Evolutionary conservation across 2,113 vertebrate species (phyloP), one percentile per base, ranked within the genome.

Genomic region (Misgurnus anguillicaudatus): DNA sequence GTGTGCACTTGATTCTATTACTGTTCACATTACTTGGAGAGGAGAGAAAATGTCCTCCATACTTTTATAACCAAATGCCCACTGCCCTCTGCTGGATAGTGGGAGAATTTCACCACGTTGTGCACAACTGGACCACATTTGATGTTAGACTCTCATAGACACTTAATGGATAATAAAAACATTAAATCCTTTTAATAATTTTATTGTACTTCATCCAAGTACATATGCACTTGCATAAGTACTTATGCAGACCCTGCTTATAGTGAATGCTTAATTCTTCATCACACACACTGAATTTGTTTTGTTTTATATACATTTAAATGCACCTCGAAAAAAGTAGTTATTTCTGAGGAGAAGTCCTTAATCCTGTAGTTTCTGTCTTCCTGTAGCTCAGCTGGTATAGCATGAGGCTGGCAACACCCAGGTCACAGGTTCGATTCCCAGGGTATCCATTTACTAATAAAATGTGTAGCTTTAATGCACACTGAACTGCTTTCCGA

Each of bases 31-130:
- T 16, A 55, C 53, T 51, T 55, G 53, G 41, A 68, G 38, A 31
- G 42, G 53, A 78, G 65, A 61, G 24, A 69, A 78, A 71, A 71
- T 79, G 57, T 60, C 77, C 31, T 61, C 66, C 14, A 9, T 9
- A 1, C 21, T 6, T 41, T 42, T 63, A 74, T 83, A 17, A 79
- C 69, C 81, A 65, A 84, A 84, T 19, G 62, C 76, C 65, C 91
- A 88, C 90, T 88, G 87, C 92, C 89, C 85, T 87, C 92, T 92
- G 83, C 8, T 75, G 69, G 85, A 24, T 0, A 41, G 10, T 62
- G n/a, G 31, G 65, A 38, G 19, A 8, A 24, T 31, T 73, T 21
- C 74, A 74, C n/a, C 38, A 8, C 2, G 36, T 13, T 53, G 39
- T 38, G 16, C 2, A 31, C 13, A 24, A 36, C 6, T 36, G 17